A percentile compares a stretch with the other conserved stretches of the same genome.
Evolutionary conservation across 2,888 invertebrate genomes (phyloP).

Genomic region (Volucella inflata): DNA sequence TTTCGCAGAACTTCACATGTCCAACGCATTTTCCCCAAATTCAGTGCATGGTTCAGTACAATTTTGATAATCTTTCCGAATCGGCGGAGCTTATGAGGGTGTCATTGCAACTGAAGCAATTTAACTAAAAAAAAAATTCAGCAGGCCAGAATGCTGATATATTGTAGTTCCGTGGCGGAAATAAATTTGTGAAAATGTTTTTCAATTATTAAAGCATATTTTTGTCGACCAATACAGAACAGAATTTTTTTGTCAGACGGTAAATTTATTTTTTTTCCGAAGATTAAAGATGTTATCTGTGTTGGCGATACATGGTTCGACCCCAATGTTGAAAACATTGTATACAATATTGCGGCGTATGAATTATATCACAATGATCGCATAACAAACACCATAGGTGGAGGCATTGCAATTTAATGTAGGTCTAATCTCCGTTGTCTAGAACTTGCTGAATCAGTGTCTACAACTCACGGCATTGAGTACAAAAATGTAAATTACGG

Average conservation of each 20-base stretch:
- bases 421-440: too few relatives aligned
- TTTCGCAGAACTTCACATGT: conserved; percentile 39
- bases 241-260: not conserved
- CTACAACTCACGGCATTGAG: too few relatives aligned
- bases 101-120: conserved; percentile 26
- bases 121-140: conserved; percentile 50
- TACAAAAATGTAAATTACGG: too few relatives aligned
- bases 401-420: too few relatives aligned
- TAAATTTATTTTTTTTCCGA: too few relatives aligned
- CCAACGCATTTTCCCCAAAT: conserved; percentile 39
- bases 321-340: too few relatives aligned
- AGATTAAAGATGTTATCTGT: too few relatives aligned
- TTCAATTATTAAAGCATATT: not conserved
- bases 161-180: conserved; percentile 35
- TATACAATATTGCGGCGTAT: too few relatives aligned
- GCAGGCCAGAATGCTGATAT: conserved; percentile 20
- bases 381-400: too few relatives aligned
- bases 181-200: conserved; percentile 56
- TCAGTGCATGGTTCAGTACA: conserved; percentile 49
- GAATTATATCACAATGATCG: too few relatives aligned
- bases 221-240: not conserved
- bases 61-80: conserved; percentile 55
- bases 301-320: too few relatives aligned
- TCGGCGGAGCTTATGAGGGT: conserved; percentile 13
- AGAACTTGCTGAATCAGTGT: too few relatives aligned